These are phyloP conservation scores for Bombus sylvicola DNA, from an alignment of 1,140 invertebrate species.

Conservation along the genomic window DNA sequence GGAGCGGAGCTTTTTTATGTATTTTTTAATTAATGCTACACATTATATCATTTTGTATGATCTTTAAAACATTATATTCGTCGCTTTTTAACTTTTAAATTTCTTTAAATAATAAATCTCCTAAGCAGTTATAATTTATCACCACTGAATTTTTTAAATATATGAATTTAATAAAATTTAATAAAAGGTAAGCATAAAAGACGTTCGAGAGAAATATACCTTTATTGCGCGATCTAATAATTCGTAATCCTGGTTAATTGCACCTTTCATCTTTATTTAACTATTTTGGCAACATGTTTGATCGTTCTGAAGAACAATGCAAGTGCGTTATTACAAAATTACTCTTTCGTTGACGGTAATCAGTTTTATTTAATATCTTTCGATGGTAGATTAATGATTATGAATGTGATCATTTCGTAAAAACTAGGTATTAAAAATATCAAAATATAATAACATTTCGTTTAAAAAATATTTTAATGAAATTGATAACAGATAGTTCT, in stretches of 20 bases:
- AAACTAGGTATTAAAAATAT: background rate
- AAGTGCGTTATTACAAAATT: background rate
- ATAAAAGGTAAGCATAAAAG: too few relatives aligned
- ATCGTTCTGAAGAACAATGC: background rate
- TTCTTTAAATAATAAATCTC: background rate
- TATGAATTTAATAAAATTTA: background rate
- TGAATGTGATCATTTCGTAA: background rate
- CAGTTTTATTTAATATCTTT: constrained; percentile 3
- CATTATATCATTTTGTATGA: background rate
- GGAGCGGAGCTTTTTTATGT: too few relatives aligned
- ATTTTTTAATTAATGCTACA: background rate
- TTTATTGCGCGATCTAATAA: background rate
- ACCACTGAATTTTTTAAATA: background rate
- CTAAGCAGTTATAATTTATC: background rate
- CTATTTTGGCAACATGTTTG: background rate
- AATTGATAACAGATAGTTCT: background rate
- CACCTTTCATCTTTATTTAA: background rate
- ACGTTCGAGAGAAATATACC: too few relatives aligned
- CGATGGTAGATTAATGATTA: background rate
- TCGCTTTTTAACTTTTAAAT: background rate
- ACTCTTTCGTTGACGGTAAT: background rate
- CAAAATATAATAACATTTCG: constrained; percentile 6
- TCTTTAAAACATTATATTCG: background rate
- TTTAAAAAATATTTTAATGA: background rate
- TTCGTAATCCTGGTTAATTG: background rate